Evolutionary conservation across 2,797 vertebrate species (phyloP).

Genomic region (Loriculus beryllinus): DNA sequence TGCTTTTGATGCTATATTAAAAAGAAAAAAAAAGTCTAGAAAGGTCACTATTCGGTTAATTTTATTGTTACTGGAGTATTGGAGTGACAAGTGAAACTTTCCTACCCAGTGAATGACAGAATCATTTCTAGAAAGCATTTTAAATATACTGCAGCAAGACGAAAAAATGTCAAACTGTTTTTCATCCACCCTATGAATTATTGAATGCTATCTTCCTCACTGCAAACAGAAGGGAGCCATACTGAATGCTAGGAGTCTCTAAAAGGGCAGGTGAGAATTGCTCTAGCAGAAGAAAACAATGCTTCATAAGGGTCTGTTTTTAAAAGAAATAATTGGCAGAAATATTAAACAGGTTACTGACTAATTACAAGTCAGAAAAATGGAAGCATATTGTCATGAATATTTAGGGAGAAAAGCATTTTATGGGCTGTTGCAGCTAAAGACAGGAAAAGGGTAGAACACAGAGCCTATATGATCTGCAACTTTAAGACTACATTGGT

Average conservation of each 20-base stretch:
- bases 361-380: neutral
- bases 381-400: neutral
- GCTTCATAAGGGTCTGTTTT: neutral
- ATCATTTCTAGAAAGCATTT: neutral
- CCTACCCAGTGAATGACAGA: neutral
- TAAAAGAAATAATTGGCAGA: neutral
- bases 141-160: neutral
- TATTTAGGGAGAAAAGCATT: neutral
- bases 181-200: constrained; percentile 11
- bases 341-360: neutral
- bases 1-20: fast-evolving
- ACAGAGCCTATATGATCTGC: neutral
- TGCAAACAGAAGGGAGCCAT: neutral
- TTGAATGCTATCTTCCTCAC: neutral
- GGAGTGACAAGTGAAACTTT: neutral
- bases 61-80: neutral
- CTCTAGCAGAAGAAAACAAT: neutral
- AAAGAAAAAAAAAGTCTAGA: neutral
- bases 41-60: neutral
- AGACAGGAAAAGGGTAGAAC: neutral
- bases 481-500: neutral
- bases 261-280: neutral
- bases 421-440: neutral
- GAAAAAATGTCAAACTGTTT: neutral
- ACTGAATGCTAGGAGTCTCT: neutral